These are phyloP conservation scores for Dicroscelio sp. DNA, from an alignment of 2,888 invertebrate genomes.

Conservation along the genomic window DNA sequence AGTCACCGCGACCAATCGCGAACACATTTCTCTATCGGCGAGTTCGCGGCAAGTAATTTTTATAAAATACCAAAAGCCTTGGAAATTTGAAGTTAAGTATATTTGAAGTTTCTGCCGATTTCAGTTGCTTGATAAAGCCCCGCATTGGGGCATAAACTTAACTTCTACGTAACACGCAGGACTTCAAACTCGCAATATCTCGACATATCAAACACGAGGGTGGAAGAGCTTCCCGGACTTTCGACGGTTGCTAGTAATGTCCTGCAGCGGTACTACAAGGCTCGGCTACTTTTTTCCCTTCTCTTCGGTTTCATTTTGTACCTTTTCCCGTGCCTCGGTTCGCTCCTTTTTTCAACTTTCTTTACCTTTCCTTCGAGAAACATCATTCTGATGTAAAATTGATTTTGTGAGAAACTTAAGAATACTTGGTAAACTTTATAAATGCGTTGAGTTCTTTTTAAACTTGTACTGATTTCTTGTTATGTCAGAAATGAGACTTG, in stretches of 20 bases:
- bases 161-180: slow-evolving; percentile 75
- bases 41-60: slow-evolving; percentile 64
- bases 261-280: slow-evolving; percentile 76
- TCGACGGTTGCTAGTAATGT: slow-evolving; percentile 79
- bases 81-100: slow-evolving; percentile 70
- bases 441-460: slow-evolving; percentile 66
- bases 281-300: slow-evolving; percentile 49
- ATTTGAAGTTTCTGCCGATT: slow-evolving; percentile 72
- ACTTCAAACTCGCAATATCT: slow-evolving; percentile 78
- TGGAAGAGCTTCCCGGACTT: slow-evolving; percentile 78
- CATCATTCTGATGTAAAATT: slow-evolving; percentile 81
- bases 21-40: slow-evolving; percentile 30
- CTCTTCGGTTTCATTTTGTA: slow-evolving; percentile 22
- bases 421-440: slow-evolving; percentile 75
- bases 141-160: slow-evolving; percentile 74
- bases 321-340: slow-evolving; percentile 1
- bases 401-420: slow-evolving; percentile 74
- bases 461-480: slow-evolving; percentile 69
- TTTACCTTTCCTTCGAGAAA: slow-evolving; percentile 60
- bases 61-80: slow-evolving; percentile 64
- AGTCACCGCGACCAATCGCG: slow-evolving; percentile 3
- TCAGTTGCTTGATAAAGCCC: slow-evolving; percentile 69
- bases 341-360: slow-evolving; percentile 55
- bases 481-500: slow-evolving; percentile 56
- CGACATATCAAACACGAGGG: slow-evolving; percentile 78